Percentiles rank a stretch among this genome's conserved stretches.
Conservation (phyloP, 2,113 vertebrate species). For the Crocuta crocuta region DNA sequence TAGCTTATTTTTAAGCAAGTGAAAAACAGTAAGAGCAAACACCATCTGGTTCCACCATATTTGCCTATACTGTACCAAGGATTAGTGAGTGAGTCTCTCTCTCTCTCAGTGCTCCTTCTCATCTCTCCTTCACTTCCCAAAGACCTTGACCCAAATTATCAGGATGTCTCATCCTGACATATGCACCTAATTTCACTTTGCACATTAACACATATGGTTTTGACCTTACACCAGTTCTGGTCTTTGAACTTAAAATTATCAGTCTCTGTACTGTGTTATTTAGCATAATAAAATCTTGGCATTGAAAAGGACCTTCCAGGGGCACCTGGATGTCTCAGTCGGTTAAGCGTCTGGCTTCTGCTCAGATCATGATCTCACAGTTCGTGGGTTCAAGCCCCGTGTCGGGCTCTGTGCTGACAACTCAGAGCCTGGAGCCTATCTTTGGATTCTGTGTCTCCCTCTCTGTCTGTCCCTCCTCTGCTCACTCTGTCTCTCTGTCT, state of each 20-base stretch:
- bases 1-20: slow-evolving; percentile 34
- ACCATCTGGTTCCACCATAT: neutral
- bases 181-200: neutral
- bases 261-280: neutral
- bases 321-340: too few relatives aligned
- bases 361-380: too few relatives aligned
- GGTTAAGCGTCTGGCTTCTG: too few relatives aligned
- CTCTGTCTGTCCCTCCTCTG: too few relatives aligned
- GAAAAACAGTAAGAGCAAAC: slow-evolving; percentile 41
- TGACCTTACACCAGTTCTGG: neutral
- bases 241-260: neutral
- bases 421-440: too few relatives aligned
- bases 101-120: rapidly evolving
- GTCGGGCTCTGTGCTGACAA: too few relatives aligned
- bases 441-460: too few relatives aligned
- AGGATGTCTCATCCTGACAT: neutral
- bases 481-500: too few relatives aligned
- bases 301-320: neutral
- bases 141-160: neutral
- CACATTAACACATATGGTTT: neutral
- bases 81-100: neutral
- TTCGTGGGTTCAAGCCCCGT: too few relatives aligned
- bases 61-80: neutral
- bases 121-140: neutral
- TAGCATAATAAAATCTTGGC: neutral